Percentiles rank a stretch among this genome's conserved stretches.
These are phyloP conservation scores for Urocynchramus pylzowi DNA, from an alignment of 2,113 vertebrate species.

Conservation along the genomic window DNA sequence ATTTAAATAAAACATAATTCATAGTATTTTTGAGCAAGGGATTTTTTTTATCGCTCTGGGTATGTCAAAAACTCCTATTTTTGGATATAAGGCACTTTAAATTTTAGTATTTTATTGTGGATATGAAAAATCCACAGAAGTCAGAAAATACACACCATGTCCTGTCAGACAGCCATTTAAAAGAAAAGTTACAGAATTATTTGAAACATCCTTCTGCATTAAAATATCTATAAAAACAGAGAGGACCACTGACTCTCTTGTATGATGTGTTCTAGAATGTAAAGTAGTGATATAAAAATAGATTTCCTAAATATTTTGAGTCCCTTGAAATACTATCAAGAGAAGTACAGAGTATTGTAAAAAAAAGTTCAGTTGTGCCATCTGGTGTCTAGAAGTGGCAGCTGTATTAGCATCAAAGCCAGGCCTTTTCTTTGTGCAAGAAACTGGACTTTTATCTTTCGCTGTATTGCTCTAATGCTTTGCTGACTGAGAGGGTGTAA, in stretches of 20 bases:
- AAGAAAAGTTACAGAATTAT: neutral
- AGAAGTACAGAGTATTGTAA: too few relatives aligned
- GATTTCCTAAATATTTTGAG: neutral
- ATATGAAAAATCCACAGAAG: neutral
- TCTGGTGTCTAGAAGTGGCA: slow-evolving; percentile 22
- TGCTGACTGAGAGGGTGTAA: neutral
- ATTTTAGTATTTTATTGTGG: neutral
- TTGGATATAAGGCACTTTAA: neutral
- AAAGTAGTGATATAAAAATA: neutral
- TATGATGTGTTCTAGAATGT: neutral
- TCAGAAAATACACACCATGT: neutral
- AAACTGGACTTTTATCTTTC: neutral
- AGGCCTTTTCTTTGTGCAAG: neutral
- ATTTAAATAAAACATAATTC: neutral
- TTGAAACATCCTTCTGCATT: neutral
- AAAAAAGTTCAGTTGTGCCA: neutral
- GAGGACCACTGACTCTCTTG: neutral
- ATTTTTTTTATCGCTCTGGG: neutral
- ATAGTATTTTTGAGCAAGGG: neutral
- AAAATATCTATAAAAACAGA: neutral
- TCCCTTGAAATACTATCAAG: neutral
- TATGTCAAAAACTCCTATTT: neutral
- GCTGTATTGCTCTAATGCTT: neutral
- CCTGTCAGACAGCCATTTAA: neutral
- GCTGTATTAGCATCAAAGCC: neutral